These are phyloP conservation scores for Peromyscus melanophrys DNA, from an alignment of 2,797 vertebrate species.

Conservation along the genomic window DNA sequence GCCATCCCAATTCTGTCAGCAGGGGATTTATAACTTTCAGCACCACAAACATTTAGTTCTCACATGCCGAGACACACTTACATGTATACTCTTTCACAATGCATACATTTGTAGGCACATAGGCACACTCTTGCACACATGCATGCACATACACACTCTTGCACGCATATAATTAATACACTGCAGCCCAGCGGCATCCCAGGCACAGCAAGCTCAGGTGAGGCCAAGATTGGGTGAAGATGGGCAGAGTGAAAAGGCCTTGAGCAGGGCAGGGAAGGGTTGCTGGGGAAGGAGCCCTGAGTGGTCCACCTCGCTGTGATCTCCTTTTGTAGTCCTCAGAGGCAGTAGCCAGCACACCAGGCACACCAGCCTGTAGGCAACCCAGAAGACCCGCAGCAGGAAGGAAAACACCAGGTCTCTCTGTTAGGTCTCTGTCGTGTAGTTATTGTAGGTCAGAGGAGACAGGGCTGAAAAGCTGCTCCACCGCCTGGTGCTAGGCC, in stretches of 20 bases:
- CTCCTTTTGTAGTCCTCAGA: background rate
- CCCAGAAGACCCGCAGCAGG: constrained; percentile 66
- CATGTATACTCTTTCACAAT: background rate
- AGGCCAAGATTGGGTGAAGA: background rate
- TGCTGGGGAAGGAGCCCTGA: background rate
- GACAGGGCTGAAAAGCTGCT: constrained; percentile 87
- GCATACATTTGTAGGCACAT: background rate
- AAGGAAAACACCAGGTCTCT: constrained; percentile 38
- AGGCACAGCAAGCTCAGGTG: background rate
- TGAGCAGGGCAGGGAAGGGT: background rate
- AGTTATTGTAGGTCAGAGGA: constrained; percentile 87
- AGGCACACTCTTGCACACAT: background rate
- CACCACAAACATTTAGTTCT: background rate
- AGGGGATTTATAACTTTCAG: background rate
- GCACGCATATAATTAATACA: background rate
- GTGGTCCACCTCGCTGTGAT: background rate
- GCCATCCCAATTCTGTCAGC: background rate
- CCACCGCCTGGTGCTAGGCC: constrained; percentile 87
- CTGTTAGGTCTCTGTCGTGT: constrained; percentile 89
- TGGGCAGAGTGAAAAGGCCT: background rate
- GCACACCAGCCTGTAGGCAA: background rate
- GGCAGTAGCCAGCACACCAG: constrained; percentile 37
- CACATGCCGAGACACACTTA: background rate
- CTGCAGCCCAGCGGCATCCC: background rate
- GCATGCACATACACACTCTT: background rate